phyloP scores from a whole-genome alignment of 2,888 invertebrate species.

The Leptopterna dolabrata region DNA sequence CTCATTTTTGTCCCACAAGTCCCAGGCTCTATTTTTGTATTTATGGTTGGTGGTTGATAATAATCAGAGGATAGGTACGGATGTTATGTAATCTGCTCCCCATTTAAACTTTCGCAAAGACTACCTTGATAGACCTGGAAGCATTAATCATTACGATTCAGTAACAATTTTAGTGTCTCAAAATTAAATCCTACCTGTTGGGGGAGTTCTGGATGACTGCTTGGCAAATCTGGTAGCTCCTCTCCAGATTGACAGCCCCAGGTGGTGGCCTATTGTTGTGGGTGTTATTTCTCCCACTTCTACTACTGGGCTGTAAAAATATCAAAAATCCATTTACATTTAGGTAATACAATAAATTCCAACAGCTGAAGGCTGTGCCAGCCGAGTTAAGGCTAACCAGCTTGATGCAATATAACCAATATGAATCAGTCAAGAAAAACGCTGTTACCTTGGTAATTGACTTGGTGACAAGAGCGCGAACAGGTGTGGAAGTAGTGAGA shows the following conservation, averaged over 20 bases:
- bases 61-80: too few species aligned
- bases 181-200: slow-evolving; percentile 80
- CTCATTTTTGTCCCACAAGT: too few species aligned
- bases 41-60: too few species aligned
- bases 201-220: slow-evolving; percentile 91
- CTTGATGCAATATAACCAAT: not conserved
- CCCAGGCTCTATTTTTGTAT: too few species aligned
- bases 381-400: too few species aligned
- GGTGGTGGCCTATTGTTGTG: slow-evolving; percentile 82
- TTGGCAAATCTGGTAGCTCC: slow-evolving; percentile 92
- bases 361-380: too few species aligned
- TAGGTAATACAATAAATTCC: too few species aligned
- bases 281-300: slow-evolving; percentile 62
- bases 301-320: slow-evolving; percentile 27
- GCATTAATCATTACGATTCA: too few species aligned
- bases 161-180: too few species aligned
- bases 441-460: slow-evolving; percentile 51
- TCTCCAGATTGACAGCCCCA: slow-evolving; percentile 90
- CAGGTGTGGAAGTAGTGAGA: slow-evolving; percentile 69
- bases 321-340: not conserved
- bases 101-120: too few species aligned
- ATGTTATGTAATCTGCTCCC: too few species aligned
- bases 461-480: slow-evolving; percentile 68
- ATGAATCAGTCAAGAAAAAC: not conserved
- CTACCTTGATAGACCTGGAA: too few species aligned